phyloP scores from a whole-genome alignment of 2,113 vertebrate genomes.

The Scatophagus argus region DNA sequence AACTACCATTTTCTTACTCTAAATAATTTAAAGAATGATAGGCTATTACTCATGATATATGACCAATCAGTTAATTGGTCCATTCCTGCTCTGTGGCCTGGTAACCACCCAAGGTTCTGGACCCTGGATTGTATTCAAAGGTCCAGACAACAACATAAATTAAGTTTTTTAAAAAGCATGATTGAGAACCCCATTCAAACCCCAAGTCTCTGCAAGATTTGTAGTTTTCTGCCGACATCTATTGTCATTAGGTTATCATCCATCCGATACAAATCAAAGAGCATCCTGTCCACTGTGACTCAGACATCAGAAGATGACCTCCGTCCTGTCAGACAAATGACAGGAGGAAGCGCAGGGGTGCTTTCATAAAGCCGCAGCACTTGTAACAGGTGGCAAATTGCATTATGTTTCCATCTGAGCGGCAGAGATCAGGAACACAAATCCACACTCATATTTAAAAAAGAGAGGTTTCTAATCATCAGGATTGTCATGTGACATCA shows the following conservation, averaged over 20 bases:
- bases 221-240: conserved; percentile 40
- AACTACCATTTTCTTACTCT: too few relatives aligned
- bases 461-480: conserved; percentile 82
- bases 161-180: background rate
- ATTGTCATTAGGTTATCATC: conserved; percentile 67
- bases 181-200: conserved; percentile 12
- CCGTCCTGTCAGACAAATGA: conserved; percentile 79
- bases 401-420: conserved; percentile 81
- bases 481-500: conserved; percentile 82
- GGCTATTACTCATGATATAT: too few relatives aligned
- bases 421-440: conserved; percentile 77
- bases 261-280: conserved; percentile 68
- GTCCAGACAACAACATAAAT: conserved; percentile 9
- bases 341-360: conserved; percentile 76
- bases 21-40: too few relatives aligned
- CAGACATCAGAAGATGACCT: conserved; percentile 76
- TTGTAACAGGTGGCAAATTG: conserved; percentile 85
- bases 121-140: conserved; percentile 14
- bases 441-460: conserved; percentile 80
- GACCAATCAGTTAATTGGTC: too few relatives aligned
- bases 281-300: conserved; percentile 69
- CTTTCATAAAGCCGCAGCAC: conserved; percentile 83
- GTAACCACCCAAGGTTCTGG: background rate
- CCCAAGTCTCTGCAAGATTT: conserved; percentile 38
- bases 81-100: background rate